These are phyloP conservation scores for Cryptus viduatorius DNA, from an alignment of 2,888 invertebrate species.

Conservation along the genomic window DNA sequence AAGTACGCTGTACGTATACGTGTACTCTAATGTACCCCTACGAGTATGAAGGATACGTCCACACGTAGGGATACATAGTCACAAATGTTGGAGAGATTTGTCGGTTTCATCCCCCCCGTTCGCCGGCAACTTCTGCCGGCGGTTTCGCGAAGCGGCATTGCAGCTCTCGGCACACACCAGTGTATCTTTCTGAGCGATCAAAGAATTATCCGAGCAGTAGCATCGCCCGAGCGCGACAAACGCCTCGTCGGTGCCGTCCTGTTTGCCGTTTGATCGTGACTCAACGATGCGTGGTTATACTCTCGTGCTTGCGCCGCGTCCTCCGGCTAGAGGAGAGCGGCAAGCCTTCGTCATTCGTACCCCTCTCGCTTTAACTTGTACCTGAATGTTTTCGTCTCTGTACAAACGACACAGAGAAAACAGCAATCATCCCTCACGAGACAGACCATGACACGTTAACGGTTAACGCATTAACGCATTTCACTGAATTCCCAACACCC, in stretches of 20 bases:
- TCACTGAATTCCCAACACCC: slow-evolving; percentile 61
- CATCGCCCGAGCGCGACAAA: slow-evolving; percentile 49
- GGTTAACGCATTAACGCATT: slow-evolving; percentile 77
- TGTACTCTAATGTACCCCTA: slow-evolving; percentile 3
- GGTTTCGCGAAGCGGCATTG: slow-evolving; percentile 38
- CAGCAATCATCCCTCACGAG: slow-evolving; percentile 38
- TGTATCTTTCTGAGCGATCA: slow-evolving; percentile 82
- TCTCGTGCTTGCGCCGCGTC: slow-evolving; percentile 44
- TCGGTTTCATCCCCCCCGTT: slow-evolving; percentile 44
- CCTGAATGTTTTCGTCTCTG: slow-evolving; percentile 41
- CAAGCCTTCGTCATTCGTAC: slow-evolving; percentile 21
- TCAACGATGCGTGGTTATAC: slow-evolving; percentile 76
- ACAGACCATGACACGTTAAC: slow-evolving; percentile 70
- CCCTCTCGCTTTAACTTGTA: slow-evolving; percentile 45
- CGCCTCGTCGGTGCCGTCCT: slow-evolving; percentile 73
- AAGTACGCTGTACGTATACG: slow-evolving; percentile 10
- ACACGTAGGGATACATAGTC: slow-evolving; percentile 1
- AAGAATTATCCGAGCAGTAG: slow-evolving; percentile 80
- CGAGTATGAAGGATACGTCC: background rate
- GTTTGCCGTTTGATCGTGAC: slow-evolving; percentile 80
- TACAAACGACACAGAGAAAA: slow-evolving; percentile 41
- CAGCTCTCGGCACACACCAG: slow-evolving; percentile 60
- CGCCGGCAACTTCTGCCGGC: slow-evolving; percentile 39
- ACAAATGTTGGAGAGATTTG: slow-evolving; percentile 36
- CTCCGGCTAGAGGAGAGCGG: slow-evolving; percentile 27